phyloP scores from a whole-genome alignment of 1,140 invertebrate species.

The Magallana gigas region DNA sequence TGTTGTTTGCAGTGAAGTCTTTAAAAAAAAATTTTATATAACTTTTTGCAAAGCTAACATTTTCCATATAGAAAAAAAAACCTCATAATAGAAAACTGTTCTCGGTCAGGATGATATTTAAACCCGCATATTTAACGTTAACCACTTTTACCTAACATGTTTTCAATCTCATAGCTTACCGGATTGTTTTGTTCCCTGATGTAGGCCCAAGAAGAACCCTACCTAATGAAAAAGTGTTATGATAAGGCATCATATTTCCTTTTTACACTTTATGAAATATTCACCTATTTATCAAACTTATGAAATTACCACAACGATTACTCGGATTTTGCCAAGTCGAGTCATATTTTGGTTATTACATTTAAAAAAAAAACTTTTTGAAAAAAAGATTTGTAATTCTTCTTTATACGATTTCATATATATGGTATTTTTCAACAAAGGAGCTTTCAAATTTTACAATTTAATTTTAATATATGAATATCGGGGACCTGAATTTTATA shows the following conservation, averaged over 20 bases:
- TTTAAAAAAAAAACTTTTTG: neutral
- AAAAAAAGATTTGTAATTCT: neutral
- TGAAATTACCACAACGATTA: neutral
- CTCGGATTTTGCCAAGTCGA: neutral
- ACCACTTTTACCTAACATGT: neutral
- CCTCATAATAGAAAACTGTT: neutral
- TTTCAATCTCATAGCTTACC: neutral
- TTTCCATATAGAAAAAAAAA: neutral
- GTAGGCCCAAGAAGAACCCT: neutral
- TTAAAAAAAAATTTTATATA: neutral
- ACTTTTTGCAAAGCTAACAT: neutral
- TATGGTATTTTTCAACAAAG: neutral
- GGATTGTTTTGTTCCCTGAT: conserved; percentile 1
- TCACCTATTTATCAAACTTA: neutral
- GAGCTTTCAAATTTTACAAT: no score
- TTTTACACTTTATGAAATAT: neutral
- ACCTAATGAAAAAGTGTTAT: conserved; percentile 4
- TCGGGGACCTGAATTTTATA: no score
- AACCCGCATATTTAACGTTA: no score
- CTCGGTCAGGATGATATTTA: no score
- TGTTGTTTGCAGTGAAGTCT: neutral
- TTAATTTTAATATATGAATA: no score
- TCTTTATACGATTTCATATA: neutral
- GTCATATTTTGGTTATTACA: neutral
- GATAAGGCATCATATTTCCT: neutral